phyloP scores from a whole-genome alignment of 2,797 vertebrate species.

The Onychomys arenicola region DNA sequence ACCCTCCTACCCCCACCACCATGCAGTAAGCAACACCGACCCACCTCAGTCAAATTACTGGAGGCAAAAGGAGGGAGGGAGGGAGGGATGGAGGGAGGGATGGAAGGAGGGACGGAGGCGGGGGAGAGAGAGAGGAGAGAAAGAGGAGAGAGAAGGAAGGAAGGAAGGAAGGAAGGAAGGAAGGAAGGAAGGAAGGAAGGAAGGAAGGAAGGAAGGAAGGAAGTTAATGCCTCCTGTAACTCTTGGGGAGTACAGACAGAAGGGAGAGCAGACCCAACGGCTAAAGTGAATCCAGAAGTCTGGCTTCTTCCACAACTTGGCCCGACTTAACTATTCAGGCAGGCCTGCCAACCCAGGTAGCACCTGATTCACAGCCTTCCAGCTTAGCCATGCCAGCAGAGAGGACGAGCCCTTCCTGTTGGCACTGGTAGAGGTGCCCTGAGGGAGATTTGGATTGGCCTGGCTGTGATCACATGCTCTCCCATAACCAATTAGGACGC shows the following conservation, averaged over 20 bases:
- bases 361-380: background rate
- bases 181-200: fast-evolving
- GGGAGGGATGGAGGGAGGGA: background rate
- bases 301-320: background rate
- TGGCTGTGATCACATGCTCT: background rate
- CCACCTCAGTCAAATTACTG: constrained; percentile 48
- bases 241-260: background rate
- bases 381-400: background rate
- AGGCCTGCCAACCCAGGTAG: background rate
- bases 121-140: fast-evolving
- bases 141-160: fast-evolving
- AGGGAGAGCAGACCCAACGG: constrained; percentile 44
- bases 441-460: constrained; percentile 39
- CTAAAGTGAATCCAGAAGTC: constrained; percentile 8
- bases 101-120: fast-evolving
- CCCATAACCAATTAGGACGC: constrained; percentile 24
- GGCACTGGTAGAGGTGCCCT: background rate
- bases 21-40: background rate
- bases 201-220: background rate
- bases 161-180: too few relatives aligned
- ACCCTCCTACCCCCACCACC: background rate
- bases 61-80: background rate
- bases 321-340: background rate
- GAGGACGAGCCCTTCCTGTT: background rate
- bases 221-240: constrained; percentile 7